phyloP scores from a whole-genome alignment of 1,140 invertebrate genomes.

The Drosophila prosaltans region DNA sequence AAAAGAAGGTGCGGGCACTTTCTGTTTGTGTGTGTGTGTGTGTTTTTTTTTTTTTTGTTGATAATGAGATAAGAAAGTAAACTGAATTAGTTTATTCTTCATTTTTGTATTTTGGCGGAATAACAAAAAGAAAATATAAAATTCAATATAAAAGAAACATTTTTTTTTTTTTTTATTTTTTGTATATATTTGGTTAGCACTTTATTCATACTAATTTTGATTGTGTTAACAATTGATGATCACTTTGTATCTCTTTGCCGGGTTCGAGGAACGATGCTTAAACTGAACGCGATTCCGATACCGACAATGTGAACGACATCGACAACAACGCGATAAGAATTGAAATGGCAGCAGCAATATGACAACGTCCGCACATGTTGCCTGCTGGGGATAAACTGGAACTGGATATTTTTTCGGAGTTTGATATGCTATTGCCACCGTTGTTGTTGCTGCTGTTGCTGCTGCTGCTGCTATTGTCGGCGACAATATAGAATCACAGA shows the following conservation, averaged over 20 bases:
- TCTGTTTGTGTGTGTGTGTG: not conserved
- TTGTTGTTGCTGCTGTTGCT: no score
- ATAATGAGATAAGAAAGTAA: conserved; percentile 2
- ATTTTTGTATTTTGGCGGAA: not conserved
- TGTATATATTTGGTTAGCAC: conserved; percentile 1
- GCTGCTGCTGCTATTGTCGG: not conserved
- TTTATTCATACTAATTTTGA: conserved; percentile 12
- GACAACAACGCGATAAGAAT: conserved; percentile 33
- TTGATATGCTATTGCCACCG: conserved; percentile 35
- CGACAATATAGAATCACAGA: conserved; percentile 64
- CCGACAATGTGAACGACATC: not conserved
- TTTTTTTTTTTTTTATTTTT: not conserved
- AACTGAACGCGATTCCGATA: not conserved
- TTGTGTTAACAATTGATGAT: conserved; percentile 5
- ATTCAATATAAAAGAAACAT: not conserved
- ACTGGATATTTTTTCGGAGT: conserved; percentile 79
- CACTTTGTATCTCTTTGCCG: conserved; percentile 2
- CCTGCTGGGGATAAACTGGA: conserved; percentile 83
- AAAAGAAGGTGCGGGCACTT: conserved; percentile 28
- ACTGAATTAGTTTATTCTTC: not conserved
- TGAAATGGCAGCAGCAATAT: conserved; percentile 45
- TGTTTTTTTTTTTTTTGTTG: not conserved
- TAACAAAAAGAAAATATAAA: not conserved
- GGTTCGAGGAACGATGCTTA: conserved; percentile 1
- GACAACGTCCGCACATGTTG: conserved; percentile 82